A percentile compares a stretch with the other conserved stretches of the same genome.
These are phyloP conservation scores for Phrynocephalus vlangalii DNA, from an alignment of 2,797 vertebrate species.

Conservation along the genomic window DNA sequence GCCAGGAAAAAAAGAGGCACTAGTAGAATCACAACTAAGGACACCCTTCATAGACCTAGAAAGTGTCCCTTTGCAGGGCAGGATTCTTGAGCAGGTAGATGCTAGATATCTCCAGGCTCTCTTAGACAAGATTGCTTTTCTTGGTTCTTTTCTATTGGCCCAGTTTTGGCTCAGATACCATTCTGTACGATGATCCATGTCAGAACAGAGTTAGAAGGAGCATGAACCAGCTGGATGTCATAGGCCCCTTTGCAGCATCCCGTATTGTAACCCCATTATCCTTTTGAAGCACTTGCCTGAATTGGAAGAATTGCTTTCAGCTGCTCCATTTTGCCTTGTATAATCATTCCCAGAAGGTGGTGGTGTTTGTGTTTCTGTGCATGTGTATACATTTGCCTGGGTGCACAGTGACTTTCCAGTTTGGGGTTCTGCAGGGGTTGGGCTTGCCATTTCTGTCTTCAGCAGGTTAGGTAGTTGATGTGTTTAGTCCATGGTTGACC, in stretches of 20 bases:
- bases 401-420: neutral
- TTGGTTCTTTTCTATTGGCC: neutral
- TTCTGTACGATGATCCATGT: neutral
- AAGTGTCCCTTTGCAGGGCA: neutral
- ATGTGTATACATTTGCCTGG: neutral
- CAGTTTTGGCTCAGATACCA: neutral
- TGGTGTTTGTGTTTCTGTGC: neutral
- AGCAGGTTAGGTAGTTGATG: too few relatives aligned
- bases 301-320: neutral
- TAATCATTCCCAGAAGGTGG: neutral
- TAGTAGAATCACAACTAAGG: neutral
- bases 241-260: neutral
- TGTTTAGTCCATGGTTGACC: too few relatives aligned
- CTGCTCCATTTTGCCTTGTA: neutral
- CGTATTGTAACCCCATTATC: neutral
- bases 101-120: neutral
- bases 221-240: neutral
- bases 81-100: neutral
- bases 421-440: neutral
- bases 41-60: neutral
- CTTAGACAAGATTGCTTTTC: neutral
- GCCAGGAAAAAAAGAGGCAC: neutral
- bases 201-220: neutral
- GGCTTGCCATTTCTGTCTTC: neutral
- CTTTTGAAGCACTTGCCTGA: neutral